Evolutionary conservation across 2,113 vertebrate genomes (phyloP), one percentile per base, ranked within the genome.

Genomic region (Anguilla japonica): DNA sequence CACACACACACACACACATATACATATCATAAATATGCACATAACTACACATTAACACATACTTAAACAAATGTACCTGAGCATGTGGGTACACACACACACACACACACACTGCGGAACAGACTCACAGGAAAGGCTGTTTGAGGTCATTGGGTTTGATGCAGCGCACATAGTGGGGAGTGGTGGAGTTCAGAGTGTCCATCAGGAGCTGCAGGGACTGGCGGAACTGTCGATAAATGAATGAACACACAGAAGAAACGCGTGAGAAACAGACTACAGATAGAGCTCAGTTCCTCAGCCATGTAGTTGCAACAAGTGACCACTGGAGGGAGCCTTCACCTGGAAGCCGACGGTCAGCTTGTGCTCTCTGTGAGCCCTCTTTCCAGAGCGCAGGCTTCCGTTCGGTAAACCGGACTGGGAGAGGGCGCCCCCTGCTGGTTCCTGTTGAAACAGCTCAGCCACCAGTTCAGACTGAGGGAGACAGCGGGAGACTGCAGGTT

Each of bases 111-210:
- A 29, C 34, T 15, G 15, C 18, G 5, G 15, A 60, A 2, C 16
- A 20, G 9, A 85, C 94, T 90, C 87, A 96, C 95, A 91, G 41
- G n/a, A 96, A 96, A 14, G 95, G 89, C 88, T 93, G 83, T 90
- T 96, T 96, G 83, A 92, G 87, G 46, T 97, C 96, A 0, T 97
- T 97, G 91, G 96, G 96, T 88, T 97, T 97, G 82, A 97, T 96
- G 86, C 96, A 97, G 92, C 96, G 96, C 57, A 97, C 85, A 1
- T 97, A 97, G 90, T 97, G 96, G 0, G 94, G 92, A 0, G 93
- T 95, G 85, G 96, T 96, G 92, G 92, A 95, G 92, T 96, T 92
- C 83, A 97, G 91, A 1, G 89, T 92, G 86, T 95, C 95, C 96
- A 95, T 96, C 50, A 96, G 89, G 86, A 90, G 87, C 78, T 93